Evolutionary conservation across 2,888 invertebrate genomes (phyloP), one percentile per base, ranked within the genome.

Genomic region (Cheilosia pagana): DNA sequence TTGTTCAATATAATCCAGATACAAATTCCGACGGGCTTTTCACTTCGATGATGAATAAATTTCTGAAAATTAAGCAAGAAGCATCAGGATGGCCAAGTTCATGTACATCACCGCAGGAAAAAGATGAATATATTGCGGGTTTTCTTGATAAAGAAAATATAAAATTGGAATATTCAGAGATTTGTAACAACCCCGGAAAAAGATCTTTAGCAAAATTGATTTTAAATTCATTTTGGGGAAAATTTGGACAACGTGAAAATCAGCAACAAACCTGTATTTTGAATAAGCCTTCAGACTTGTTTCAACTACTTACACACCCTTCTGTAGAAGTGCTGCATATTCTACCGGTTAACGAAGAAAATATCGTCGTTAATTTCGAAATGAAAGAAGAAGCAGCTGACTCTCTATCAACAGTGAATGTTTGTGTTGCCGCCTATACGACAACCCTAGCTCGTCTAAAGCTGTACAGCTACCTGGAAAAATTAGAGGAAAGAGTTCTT

Each of bases 381-480:
- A 12, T 39, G 12, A 10, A 39, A 39, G 25, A 41, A 14, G 14
- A 41, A 41, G 5, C 14, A 14, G 41, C 14, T 41, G 14, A 14
- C n/a, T 14, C 12, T 14, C n/a, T 41, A 14, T 12, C n/a, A n/a
- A 41, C 41, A n/a, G 41, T 41, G 5, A 41, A 41, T 10, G 41
- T 41, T 4, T 41, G 12, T 2, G 14, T 41, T 14, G 41, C 35
- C 8, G 35, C 35, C 12, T 39, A 39, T 39, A 14, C 39, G 14
- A 39, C 39, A 10, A 39, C 39, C 1, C 39, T 12, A 39, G 39
- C 39, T 39, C 39, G 39, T 12, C 12, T 39, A 39, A 39, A 39
- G 2, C 14, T 39, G 39, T 90, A 90, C 72, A 65, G 75, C 4
- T 88, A 89, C 28, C 71, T 92, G 6, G 88, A 90, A 7, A 63